A percentile compares a stretch with the other conserved stretches of the same genome.
Evolutionary conservation across 2,888 invertebrate species (phyloP).

Genomic region (Epirrita christyi): DNA sequence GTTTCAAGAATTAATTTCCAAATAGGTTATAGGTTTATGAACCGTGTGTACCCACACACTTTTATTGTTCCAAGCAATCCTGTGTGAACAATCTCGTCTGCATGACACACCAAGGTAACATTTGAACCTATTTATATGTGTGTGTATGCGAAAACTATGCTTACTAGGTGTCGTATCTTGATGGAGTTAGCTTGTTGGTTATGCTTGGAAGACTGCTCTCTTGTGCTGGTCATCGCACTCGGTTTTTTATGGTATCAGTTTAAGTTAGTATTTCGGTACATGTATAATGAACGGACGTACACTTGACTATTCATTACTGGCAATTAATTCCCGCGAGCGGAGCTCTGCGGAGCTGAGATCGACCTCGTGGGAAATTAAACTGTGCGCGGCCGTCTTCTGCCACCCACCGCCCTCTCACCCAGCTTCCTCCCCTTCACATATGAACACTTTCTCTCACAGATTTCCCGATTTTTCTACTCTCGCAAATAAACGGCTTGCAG

Average conservation of each 20-base stretch:
- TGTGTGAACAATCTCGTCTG: conserved; percentile 74
- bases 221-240: conserved; percentile 6
- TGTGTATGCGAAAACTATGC: conserved; percentile 33
- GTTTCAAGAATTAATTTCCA: conserved; percentile 25
- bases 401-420: conserved; percentile 63
- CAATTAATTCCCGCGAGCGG: conserved; percentile 85
- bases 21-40: conserved; percentile 56
- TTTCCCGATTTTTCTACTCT: conserved; percentile 72
- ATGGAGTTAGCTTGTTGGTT: conserved; percentile 18
- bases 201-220: conserved; percentile 1
- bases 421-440: conserved; percentile 62
- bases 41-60: conserved; percentile 50
- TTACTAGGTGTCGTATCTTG: conserved; percentile 20
- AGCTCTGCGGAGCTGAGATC: conserved; percentile 81
- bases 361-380: conserved; percentile 85
- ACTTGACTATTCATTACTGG: conserved; percentile 85
- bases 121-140: conserved; percentile 37
- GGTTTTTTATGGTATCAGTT: conserved; percentile 17
- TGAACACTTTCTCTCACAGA: conserved; percentile 77
- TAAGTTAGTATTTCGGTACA: conserved; percentile 26
- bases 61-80: conserved; percentile 69
- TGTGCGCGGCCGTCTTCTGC: conserved; percentile 81
- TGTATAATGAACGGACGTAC: conserved; percentile 79
- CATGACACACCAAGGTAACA: conserved; percentile 49
- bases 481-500: conserved; percentile 45